Percentiles rank a stretch among this genome's conserved stretches.
Evolutionary conservation across 2,113 vertebrate species (phyloP).

Genomic region (Felis chaus): DNA sequence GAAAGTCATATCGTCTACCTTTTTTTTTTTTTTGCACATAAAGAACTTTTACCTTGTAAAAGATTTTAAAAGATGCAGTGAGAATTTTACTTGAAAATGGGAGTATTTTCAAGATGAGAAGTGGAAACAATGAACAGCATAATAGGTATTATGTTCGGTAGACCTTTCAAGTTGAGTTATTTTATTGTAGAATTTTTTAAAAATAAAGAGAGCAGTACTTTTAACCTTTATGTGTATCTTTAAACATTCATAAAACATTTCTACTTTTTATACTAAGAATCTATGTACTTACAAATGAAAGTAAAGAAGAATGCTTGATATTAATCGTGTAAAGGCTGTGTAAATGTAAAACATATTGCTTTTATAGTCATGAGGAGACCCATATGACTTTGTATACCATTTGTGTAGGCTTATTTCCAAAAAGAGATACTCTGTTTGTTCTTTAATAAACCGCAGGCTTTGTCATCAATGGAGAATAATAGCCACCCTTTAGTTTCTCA

Average conservation of each 20-base stretch:
- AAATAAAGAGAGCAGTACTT: conserved; percentile 56
- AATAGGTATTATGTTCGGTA: conserved; percentile 39
- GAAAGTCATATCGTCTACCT: conserved; percentile 59
- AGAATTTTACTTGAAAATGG: conserved; percentile 68
- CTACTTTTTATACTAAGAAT: conserved; percentile 59
- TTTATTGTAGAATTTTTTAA: conserved; percentile 45
- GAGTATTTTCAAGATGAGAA: conserved; percentile 68
- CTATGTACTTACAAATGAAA: conserved; percentile 62
- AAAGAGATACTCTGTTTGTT: conserved; percentile 37
- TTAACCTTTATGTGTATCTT: conserved; percentile 68
- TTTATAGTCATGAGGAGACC: conserved; percentile 39
- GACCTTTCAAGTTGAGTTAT: conserved; percentile 54
- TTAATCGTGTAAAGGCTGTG: conserved; percentile 13
- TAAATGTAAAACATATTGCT: not conserved
- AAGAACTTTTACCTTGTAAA: conserved; percentile 44
- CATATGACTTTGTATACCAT: conserved; percentile 31
- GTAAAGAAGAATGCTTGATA: conserved; percentile 42
- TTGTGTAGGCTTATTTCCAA: conserved; percentile 61
- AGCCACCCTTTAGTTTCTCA: not conserved
- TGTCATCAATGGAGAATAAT: not conserved
- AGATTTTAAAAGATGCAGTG: conserved; percentile 59
- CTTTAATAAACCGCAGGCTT: conserved; percentile 41
- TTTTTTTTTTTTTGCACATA: conserved; percentile 42
- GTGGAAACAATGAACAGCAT: conserved; percentile 58
- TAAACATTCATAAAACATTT: conserved; percentile 66